These are phyloP conservation scores for Balanococcus diminutus DNA, from an alignment of 2,888 invertebrate genomes.

Conservation along the genomic window DNA sequence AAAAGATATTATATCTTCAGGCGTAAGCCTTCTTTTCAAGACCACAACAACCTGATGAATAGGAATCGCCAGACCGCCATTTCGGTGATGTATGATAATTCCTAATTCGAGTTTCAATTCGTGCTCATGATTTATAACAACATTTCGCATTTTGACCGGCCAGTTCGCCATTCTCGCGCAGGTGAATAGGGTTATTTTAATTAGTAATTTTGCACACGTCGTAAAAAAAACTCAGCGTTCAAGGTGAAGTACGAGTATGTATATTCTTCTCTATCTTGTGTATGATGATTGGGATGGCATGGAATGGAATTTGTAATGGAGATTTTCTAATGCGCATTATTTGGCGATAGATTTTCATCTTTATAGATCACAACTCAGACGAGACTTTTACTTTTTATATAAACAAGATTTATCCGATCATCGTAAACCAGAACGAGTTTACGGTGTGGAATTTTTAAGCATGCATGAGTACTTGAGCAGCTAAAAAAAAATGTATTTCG, in stretches of 20 bases:
- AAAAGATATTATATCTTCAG: background rate
- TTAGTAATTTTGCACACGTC: background rate
- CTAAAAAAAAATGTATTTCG: background rate
- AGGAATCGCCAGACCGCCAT: background rate
- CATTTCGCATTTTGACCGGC: background rate
- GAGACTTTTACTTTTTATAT: background rate
- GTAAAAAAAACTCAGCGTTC: background rate
- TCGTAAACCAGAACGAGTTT: background rate
- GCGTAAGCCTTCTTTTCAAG: slow-evolving; percentile 27
- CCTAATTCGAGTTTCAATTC: background rate
- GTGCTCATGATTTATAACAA: slow-evolving; percentile 8
- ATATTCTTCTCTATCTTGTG: background rate
- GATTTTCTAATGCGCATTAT: background rate
- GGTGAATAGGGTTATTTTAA: background rate
- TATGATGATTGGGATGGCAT: background rate
- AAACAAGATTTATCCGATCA: background rate
- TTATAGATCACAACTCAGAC: background rate
- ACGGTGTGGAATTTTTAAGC: background rate
- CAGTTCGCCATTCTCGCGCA: background rate
- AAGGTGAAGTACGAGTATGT: background rate
- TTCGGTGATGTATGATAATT: slow-evolving; percentile 18
- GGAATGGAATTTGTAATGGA: background rate
- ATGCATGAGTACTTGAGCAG: background rate
- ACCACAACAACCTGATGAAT: slow-evolving; percentile 12
- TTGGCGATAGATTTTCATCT: background rate